Conservation (phyloP, 2,888 invertebrate genomes). For the Neuroscelio doddi region DNA sequence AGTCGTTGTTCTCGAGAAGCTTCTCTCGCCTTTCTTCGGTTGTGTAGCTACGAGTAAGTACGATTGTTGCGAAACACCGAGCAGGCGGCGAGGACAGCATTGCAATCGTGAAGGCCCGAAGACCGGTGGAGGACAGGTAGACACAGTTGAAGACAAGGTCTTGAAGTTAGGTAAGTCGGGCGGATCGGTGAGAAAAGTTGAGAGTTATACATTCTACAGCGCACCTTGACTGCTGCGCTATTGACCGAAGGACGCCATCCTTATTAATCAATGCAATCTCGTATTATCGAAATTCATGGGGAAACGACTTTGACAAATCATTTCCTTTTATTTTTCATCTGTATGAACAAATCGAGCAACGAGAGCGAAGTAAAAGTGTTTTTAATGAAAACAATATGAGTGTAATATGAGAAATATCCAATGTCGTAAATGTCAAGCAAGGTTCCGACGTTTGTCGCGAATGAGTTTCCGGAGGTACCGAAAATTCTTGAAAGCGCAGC, state of each 20-base stretch:
- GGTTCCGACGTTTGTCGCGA: background rate
- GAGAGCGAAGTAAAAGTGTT: too few species aligned
- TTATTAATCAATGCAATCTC: slow-evolving; percentile 17
- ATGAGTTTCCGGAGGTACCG: background rate
- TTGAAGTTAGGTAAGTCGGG: slow-evolving; percentile 19
- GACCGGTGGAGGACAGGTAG: background rate
- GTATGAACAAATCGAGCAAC: too few species aligned
- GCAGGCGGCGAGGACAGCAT: slow-evolving; percentile 14
- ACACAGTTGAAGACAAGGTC: slow-evolving; percentile 37
- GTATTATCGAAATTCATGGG: background rate
- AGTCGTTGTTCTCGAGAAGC: background rate
- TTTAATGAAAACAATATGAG: too few species aligned
- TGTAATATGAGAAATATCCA: background rate
- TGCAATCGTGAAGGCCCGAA: slow-evolving; percentile 26
- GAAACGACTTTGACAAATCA: background rate
- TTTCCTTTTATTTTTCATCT: background rate
- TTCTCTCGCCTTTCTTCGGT: background rate
- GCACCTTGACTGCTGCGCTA: too few species aligned
- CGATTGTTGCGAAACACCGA: background rate
- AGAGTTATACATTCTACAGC: slow-evolving; percentile 4
- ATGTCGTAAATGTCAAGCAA: background rate
- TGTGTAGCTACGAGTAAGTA: background rate
- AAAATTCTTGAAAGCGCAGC: slow-evolving; percentile 20
- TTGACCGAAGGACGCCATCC: slow-evolving; percentile 29
- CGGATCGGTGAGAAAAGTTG: slow-evolving; percentile 34